Percentiles rank a stretch among this genome's conserved stretches.
Conservation (phyloP, 2,797 vertebrate genomes). For the Halcyon badia region DNA sequence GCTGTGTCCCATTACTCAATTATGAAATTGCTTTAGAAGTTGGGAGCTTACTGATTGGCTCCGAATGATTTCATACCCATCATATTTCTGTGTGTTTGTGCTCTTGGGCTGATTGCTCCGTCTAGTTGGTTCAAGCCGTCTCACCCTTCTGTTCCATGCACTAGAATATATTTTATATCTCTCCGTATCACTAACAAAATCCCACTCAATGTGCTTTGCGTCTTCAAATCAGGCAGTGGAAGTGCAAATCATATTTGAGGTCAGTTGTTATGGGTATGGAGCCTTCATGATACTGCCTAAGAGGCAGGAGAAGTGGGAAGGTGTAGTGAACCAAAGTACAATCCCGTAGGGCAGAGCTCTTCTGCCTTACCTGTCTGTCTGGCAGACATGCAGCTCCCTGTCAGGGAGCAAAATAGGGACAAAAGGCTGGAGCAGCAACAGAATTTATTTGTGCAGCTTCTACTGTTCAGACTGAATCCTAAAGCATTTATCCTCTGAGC, state of each 20-base stretch:
- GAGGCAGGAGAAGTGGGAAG: neutral
- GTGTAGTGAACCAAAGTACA: neutral
- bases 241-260: neutral
- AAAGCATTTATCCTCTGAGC: neutral
- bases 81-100: slow-evolving; percentile 73
- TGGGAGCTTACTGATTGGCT: slow-evolving; percentile 74
- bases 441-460: neutral
- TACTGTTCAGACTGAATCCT: neutral
- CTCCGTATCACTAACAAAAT: neutral
- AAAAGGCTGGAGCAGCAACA: neutral
- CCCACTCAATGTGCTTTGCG: neutral
- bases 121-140: slow-evolving; percentile 38
- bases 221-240: neutral
- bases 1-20: slow-evolving; percentile 78
- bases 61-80: slow-evolving; percentile 77
- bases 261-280: neutral
- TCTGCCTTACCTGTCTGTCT: neutral
- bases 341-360: accelerated
- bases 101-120: slow-evolving; percentile 46
- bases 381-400: neutral
- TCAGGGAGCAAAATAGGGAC: neutral
- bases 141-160: neutral
- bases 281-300: neutral
- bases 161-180: neutral
- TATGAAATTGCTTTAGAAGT: slow-evolving; percentile 78